Base-by-base conservation (phyloP, 2,113 vertebrate genomes). In the Lucifuga dentata region DNA sequence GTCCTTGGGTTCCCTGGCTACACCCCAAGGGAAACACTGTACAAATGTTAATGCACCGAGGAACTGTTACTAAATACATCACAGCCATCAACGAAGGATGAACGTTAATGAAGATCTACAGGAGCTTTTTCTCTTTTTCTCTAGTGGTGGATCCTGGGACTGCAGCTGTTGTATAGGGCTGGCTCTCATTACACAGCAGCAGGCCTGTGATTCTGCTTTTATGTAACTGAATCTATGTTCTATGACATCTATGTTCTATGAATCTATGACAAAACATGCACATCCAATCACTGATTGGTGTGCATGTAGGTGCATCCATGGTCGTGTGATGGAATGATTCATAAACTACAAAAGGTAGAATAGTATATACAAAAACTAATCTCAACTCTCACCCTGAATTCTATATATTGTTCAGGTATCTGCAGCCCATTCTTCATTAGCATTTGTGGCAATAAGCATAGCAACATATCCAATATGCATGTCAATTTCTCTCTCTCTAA, bases 401-500 rank as follows among this genome's bases (percentile, higher is more conserved):
- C 21, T 35, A 8, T 41, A 45, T 24, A 56, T 45, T 71, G 35
- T 20, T 41, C 58, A 61, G 64, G 63, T 74, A 73, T 62, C 57
- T 56, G 46, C 23, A 51, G 20, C 38, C 40, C 16, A 33, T 68
- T 57, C 61, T 51, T 13, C 43, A 60, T 88, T 85, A 73, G 73
- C 83, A 82, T 78, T 56, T 72, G 67, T 59, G 69, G 49, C 70
- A 78, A 78, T 86, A 79, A 57, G 58, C 51, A 36, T 3, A 17
- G 72, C 60, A 72, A 71, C 73, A 53, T 72, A 77, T 87, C 52
- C 76, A 45, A 84, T 90, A 84, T 83, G 82, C 69, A 81, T 81
- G 76, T 78, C 83, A 89, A 77, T 87, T 78, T 83, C 78, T 82
- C 71, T 49, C 35, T 62, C 79, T 86, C 73, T 71, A 89, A 91